phyloP scores from a whole-genome alignment of 2,113 vertebrate species.

The Drymodes brunneopygia region DNA sequence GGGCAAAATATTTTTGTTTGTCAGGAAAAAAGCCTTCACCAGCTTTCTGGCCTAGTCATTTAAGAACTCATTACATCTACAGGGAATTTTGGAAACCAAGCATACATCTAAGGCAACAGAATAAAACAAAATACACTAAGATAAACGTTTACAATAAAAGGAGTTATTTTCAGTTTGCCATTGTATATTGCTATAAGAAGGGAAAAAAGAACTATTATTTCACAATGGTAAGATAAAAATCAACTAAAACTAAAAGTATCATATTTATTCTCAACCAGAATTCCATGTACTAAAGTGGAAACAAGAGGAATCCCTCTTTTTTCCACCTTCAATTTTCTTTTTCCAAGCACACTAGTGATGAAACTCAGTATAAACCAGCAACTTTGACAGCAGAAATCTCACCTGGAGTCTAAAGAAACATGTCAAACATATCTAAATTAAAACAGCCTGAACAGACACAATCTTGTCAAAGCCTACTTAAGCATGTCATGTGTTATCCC shows the following conservation, averaged over 20 bases:
- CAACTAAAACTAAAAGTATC: neutral
- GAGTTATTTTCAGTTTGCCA: neutral
- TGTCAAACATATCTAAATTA: neutral
- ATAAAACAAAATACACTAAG: neutral
- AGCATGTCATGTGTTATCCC: neutral
- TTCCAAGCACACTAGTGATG: neutral
- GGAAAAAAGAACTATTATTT: neutral
- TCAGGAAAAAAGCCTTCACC: neutral
- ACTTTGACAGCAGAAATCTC: neutral
- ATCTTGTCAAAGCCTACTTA: neutral
- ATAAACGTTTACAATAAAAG: neutral
- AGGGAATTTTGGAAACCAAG: neutral
- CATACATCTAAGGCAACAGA: neutral
- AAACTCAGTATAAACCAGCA: neutral
- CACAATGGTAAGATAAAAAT: neutral
- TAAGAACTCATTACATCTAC: neutral
- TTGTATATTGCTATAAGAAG: neutral
- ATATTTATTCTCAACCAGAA: neutral
- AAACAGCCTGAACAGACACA: neutral
- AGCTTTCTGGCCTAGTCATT: neutral
- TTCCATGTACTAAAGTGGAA: neutral
- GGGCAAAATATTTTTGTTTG: neutral
- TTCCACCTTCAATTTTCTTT: neutral
- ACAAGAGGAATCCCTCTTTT: neutral
- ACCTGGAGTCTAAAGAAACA: neutral